A percentile compares a stretch with the other conserved stretches of the same genome.
phyloP scores from a whole-genome alignment of 2,797 vertebrate species.

The Psittacula derbiana region DNA sequence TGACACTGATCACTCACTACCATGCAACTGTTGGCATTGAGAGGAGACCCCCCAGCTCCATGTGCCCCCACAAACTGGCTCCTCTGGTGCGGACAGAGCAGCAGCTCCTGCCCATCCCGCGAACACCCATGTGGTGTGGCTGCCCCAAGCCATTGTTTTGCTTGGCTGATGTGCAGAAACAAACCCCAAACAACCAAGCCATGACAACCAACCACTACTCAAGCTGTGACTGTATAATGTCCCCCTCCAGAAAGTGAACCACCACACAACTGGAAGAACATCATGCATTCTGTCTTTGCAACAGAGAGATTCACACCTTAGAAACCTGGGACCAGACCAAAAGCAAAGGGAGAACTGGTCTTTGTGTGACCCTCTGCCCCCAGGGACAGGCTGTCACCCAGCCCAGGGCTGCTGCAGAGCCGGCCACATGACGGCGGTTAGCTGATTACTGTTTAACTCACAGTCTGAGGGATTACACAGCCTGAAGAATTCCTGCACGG shows the following conservation, averaged over 20 bases:
- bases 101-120: background rate
- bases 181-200: background rate
- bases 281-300: accelerated
- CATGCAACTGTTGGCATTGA: accelerated
- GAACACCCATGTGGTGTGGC: accelerated
- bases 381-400: accelerated
- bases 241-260: background rate
- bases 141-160: background rate
- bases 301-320: background rate
- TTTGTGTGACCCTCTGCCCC: background rate
- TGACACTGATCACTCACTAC: background rate
- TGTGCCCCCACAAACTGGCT: accelerated
- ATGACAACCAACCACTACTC: background rate
- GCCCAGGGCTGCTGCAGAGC: background rate
- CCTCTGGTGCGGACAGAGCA: background rate
- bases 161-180: background rate
- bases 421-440: conserved; percentile 9
- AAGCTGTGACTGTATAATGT: background rate
- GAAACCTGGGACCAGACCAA: background rate
- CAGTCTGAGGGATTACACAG: conserved; percentile 32
- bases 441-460: conserved; percentile 64
- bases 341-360: background rate
- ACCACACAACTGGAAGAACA: background rate
- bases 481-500: conserved; percentile 50
- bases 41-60: background rate